These are phyloP conservation scores for Aphodius sticticus DNA, from an alignment of 2,888 invertebrate species.

Conservation along the genomic window DNA sequence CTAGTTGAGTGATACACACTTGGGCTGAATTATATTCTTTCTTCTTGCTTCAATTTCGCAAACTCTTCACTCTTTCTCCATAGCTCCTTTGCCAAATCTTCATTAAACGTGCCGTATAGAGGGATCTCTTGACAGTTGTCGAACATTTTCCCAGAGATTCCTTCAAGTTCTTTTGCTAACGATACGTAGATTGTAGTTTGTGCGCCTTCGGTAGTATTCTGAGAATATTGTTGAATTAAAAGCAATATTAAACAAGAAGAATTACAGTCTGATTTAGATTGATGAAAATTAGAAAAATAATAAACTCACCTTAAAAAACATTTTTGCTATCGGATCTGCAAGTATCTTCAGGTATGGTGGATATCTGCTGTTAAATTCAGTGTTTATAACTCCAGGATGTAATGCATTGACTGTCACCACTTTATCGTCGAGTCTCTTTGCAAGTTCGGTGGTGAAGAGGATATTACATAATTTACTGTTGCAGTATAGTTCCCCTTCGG, in stretches of 20 bases:
- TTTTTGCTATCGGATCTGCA: not conserved
- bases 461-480: constrained; percentile 49
- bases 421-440: constrained; percentile 43
- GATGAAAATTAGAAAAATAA: too few relatives aligned
- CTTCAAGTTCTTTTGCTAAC: constrained; percentile 74
- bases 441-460: constrained; percentile 46
- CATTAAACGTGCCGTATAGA: constrained; percentile 61
- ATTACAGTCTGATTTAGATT: not conserved
- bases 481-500: constrained; percentile 5
- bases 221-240: constrained; percentile 59
- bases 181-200: constrained; percentile 82
- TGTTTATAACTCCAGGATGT: constrained; percentile 49
- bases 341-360: not conserved
- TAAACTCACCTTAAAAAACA: constrained; percentile 16
- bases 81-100: constrained; percentile 75
- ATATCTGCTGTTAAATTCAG: not conserved
- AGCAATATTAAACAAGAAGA: not conserved
- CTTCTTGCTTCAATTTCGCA: constrained; percentile 22
- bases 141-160: constrained; percentile 79
- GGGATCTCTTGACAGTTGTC: constrained; percentile 70
- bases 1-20: too few relatives aligned
- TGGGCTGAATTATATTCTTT: constrained; percentile 28
- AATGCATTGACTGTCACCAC: constrained; percentile 46
- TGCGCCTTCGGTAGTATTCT: constrained; percentile 79
- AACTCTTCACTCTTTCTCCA: constrained; percentile 85